phyloP scores from a whole-genome alignment of 2,797 vertebrate genomes.

The Pangasius larnaudii region DNA sequence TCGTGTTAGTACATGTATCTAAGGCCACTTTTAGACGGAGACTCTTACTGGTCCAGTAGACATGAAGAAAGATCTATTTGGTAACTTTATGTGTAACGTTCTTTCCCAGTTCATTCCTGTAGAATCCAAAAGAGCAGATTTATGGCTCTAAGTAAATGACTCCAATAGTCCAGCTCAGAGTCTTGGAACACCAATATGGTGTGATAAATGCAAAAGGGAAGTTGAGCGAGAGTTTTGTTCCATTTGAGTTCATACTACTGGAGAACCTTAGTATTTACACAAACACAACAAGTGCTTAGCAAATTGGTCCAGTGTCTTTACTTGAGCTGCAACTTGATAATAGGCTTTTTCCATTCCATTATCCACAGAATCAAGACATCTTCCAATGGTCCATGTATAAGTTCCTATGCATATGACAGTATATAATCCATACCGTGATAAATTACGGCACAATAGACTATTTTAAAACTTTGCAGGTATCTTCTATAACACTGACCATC shows the following conservation, averaged over 20 bases:
- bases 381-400: not conserved
- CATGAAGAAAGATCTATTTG: slow-evolving; percentile 21
- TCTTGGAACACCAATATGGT: slow-evolving; percentile 76
- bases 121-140: slow-evolving; percentile 34
- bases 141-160: slow-evolving; percentile 14
- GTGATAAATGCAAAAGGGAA: slow-evolving; percentile 61
- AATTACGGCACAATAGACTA: not conserved
- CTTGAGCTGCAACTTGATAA: slow-evolving; percentile 35
- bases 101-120: slow-evolving; percentile 19
- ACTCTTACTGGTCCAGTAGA: slow-evolving; percentile 15
- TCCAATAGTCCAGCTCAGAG: slow-evolving; percentile 2
- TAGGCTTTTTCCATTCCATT: not conserved
- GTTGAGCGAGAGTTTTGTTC: slow-evolving; percentile 41
- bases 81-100: not conserved
- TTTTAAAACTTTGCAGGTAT: not conserved
- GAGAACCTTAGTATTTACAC: slow-evolving; percentile 71
- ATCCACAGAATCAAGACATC: not conserved
- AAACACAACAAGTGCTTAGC: slow-evolving; percentile 50
- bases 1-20: slow-evolving; percentile 32
- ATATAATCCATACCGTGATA: not conserved
- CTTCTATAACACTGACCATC: not conserved
- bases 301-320: slow-evolving; percentile 27
- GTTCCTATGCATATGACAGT: not conserved
- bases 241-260: slow-evolving; percentile 55
- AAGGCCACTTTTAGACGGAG: slow-evolving; percentile 50